phyloP scores from a whole-genome alignment of 2,797 vertebrate species.

The Lophura swinhoii region DNA sequence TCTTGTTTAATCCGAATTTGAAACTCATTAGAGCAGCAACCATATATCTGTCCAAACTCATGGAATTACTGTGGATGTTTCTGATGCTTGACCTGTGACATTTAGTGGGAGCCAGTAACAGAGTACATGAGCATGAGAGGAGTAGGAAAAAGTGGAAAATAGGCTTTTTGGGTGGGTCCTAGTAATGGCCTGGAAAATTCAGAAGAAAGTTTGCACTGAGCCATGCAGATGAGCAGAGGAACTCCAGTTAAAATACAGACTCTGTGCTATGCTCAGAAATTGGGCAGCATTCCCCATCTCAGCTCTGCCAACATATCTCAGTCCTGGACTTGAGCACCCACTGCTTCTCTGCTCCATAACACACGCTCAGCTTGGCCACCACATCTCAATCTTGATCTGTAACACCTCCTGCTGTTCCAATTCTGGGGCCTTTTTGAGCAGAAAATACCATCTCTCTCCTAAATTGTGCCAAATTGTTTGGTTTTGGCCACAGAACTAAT shows the following conservation, averaged over 20 bases:
- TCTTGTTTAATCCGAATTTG: background rate
- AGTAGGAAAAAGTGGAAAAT: background rate
- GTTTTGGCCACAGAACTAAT: conserved; percentile 46
- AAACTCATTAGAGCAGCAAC: background rate
- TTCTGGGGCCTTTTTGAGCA: conserved; percentile 2
- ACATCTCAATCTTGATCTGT: background rate
- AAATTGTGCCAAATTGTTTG: conserved; percentile 54
- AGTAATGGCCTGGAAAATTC: background rate
- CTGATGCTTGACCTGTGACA: background rate
- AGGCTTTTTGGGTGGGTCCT: background rate
- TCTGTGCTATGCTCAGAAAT: conserved; percentile 24
- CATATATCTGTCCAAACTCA: rapidly evolving
- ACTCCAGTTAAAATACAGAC: conserved; percentile 47
- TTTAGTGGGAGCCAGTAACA: background rate
- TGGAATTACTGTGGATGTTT: rapidly evolving
- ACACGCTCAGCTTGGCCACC: conserved; percentile 20
- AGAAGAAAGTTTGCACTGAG: conserved; percentile 2
- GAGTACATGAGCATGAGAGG: rapidly evolving
- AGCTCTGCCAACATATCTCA: conserved; percentile 46
- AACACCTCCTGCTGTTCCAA: conserved; percentile 8
- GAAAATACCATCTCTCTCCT: conserved; percentile 28
- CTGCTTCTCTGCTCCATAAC: conserved; percentile 10
- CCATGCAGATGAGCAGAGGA: conserved; percentile 38
- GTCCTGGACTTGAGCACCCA: background rate
- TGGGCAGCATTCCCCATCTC: conserved; percentile 30